A percentile compares a stretch with the other conserved stretches of the same genome.
phyloP scores from a whole-genome alignment of 92 coral and sea anemone species.

The Parazoanthus swiftii region DNA sequence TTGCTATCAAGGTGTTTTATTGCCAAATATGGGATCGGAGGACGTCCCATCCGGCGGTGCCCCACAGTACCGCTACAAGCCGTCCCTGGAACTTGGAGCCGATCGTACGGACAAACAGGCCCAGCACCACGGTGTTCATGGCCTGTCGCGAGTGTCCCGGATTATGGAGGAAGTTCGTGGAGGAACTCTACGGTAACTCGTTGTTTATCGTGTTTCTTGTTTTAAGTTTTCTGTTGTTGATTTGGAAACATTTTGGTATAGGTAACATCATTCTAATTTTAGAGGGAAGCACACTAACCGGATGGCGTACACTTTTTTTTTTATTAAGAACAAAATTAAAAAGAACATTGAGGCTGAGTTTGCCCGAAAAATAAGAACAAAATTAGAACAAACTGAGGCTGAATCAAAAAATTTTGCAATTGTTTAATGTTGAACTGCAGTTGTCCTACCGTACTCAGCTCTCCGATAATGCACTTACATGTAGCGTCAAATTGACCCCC shows the following conservation, averaged over 20 bases:
- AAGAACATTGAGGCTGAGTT: no score
- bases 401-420: no score
- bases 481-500: no score
- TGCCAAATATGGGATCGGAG: conserved; percentile 11
- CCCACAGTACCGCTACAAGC: conserved; percentile 8
- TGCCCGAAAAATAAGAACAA: no score
- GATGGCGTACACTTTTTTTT: no score
- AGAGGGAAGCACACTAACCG: no score
- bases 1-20: conserved; percentile 19
- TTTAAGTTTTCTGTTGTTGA: neutral
- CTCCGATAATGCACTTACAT: no score
- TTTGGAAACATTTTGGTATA: neutral
- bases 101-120: conserved; percentile 25
- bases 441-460: no score
- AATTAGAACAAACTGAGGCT: no score
- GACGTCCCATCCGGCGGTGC: conserved; percentile 36
- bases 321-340: no score
- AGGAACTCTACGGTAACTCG: conserved; percentile 36
- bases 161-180: conserved; percentile 45
- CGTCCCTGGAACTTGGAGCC: conserved; percentile 3
- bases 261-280: no score
- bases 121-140: conserved; percentile 36
- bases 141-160: conserved; percentile 43
- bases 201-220: neutral
- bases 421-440: no score